Evolutionary conservation across 2,113 vertebrate genomes (phyloP).

Genomic region (Carettochelys insculpta): DNA sequence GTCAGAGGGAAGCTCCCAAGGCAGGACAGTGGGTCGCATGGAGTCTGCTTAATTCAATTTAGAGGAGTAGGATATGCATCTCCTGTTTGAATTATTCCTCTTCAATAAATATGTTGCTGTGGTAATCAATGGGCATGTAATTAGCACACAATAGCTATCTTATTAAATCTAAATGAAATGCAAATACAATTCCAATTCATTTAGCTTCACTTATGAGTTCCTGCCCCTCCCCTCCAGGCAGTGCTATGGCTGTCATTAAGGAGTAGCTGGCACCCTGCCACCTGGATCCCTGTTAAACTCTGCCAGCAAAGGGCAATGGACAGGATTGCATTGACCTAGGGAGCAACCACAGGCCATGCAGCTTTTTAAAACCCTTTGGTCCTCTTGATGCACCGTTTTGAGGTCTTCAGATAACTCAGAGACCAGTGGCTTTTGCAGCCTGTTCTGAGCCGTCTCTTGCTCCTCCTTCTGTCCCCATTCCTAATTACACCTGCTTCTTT

Average conservation of each 20-base stretch:
- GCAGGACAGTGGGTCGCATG: not conserved
- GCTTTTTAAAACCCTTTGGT: not conserved
- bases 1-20: not conserved
- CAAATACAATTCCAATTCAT: not conserved
- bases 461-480: not conserved
- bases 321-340: not conserved
- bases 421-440: not conserved
- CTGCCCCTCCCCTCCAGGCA: not conserved
- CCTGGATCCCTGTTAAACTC: not conserved
- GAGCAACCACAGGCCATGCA: not conserved
- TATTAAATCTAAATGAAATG: constrained; percentile 52
- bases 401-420: not conserved
- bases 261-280: not conserved
- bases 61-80: constrained; percentile 13
- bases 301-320: not conserved
- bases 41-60: constrained; percentile 37
- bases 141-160: constrained; percentile 54
- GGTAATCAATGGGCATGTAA: constrained; percentile 41
- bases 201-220: constrained; percentile 1
- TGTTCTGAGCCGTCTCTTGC: not conserved
- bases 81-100: constrained; percentile 55
- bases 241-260: fast-evolving
- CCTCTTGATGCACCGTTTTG: not conserved
- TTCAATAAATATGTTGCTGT: constrained; percentile 54
- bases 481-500: not conserved